Evolutionary conservation across 2,888 invertebrate genomes (phyloP).

Genomic region (Acleris holmiana): DNA sequence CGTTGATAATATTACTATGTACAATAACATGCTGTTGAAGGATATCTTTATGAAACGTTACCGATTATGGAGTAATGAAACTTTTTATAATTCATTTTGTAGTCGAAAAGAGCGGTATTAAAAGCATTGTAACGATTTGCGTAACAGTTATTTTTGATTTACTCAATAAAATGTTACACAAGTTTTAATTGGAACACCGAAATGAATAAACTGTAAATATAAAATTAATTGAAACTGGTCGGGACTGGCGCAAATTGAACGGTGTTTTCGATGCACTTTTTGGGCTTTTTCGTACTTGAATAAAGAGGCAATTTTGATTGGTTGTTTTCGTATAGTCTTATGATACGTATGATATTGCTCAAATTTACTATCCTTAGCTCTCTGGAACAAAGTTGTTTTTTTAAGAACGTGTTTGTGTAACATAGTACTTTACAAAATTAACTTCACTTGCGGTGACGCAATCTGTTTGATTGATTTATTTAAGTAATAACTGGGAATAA

Average conservation of each 20-base stretch:
- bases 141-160: background rate
- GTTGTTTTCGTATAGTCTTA: slow-evolving; percentile 8
- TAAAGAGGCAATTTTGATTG: slow-evolving; percentile 6
- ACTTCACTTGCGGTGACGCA: slow-evolving; percentile 59
- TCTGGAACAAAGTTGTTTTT: background rate
- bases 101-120: too few relatives aligned
- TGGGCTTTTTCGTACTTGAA: slow-evolving; percentile 36
- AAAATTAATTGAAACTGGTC: slow-evolving; percentile 58
- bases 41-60: too few relatives aligned
- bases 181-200: slow-evolving; percentile 35
- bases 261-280: slow-evolving; percentile 58
- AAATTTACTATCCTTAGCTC: background rate
- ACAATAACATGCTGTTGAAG: too few relatives aligned
- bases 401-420: background rate
- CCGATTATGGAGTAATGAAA: too few relatives aligned
- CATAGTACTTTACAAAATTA: slow-evolving; percentile 43
- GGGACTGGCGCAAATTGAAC: slow-evolving; percentile 55
- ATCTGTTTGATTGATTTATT: slow-evolving; percentile 64
- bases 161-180: slow-evolving; percentile 17
- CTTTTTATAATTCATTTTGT: too few relatives aligned
- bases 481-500: slow-evolving; percentile 28
- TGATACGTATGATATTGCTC: background rate
- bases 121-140: too few relatives aligned
- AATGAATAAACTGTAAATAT: slow-evolving; percentile 42
- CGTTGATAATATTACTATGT: too few relatives aligned